These are phyloP conservation scores for Agriopis marginaria DNA, from an alignment of 2,888 invertebrate genomes.

Conservation along the genomic window DNA sequence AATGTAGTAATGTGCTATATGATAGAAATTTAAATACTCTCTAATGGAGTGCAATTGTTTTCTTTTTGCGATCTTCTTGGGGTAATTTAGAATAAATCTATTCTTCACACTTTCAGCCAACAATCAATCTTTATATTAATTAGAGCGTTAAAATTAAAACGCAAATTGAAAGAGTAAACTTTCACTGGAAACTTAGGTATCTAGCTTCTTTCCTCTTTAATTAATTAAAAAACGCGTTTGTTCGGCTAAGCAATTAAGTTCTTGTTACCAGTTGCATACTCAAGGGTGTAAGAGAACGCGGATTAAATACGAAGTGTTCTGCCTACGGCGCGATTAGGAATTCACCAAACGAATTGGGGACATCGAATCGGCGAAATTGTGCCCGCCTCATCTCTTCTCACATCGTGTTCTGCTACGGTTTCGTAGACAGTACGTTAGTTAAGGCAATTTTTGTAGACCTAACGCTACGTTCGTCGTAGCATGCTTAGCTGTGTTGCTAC, in stretches of 20 bases:
- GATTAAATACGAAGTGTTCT: conserved; percentile 78
- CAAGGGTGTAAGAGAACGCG: conserved; percentile 62
- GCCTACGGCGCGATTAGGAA: conserved; percentile 77
- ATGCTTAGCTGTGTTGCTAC: conserved; percentile 17
- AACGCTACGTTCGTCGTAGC: conserved; percentile 10
- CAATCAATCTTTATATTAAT: background rate
- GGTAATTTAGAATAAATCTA: too few relatives aligned
- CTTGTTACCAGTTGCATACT: conserved; percentile 62
- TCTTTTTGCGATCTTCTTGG: too few relatives aligned
- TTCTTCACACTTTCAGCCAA: too few relatives aligned
- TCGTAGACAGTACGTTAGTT: conserved; percentile 15
- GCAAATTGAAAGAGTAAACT: conserved; percentile 6
- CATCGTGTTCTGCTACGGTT: conserved; percentile 60
- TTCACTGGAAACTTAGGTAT: conserved; percentile 10
- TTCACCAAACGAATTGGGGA: conserved; percentile 83
- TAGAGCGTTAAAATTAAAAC: background rate
- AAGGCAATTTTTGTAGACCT: conserved; percentile 20
- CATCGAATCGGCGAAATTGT: conserved; percentile 84
- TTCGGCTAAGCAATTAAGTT: conserved; percentile 65
- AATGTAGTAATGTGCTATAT: too few relatives aligned
- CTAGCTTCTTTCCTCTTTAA: conserved; percentile 35
- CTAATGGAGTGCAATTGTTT: too few relatives aligned
- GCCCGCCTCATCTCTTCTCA: conserved; percentile 80
- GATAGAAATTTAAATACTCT: too few relatives aligned
- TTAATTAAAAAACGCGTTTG: conserved; percentile 42